These are phyloP conservation scores for Pimephales promelas DNA, from an alignment of 2,113 vertebrate species.

Conservation along the genomic window DNA sequence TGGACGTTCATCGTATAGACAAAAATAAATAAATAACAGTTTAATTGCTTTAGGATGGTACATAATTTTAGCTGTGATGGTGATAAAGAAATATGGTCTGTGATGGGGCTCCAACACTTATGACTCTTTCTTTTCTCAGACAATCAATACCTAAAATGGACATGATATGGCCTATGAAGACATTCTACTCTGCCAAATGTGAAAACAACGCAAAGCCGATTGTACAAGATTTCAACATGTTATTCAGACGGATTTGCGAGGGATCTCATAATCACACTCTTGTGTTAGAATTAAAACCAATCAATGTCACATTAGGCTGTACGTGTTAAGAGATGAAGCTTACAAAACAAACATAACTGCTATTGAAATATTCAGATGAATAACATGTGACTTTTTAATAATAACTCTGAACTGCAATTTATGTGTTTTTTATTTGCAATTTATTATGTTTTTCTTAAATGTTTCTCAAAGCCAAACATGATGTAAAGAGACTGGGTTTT, in stretches of 20 bases:
- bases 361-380: too few relatives aligned
- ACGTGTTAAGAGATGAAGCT: not conserved
- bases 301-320: not conserved
- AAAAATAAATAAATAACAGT: too few relatives aligned
- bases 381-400: too few relatives aligned
- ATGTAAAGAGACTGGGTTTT: not conserved
- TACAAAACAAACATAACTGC: too few relatives aligned
- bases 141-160: accelerated
- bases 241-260: not conserved
- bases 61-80: not conserved
- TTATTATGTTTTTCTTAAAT: not conserved
- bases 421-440: too few relatives aligned
- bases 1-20: too few relatives aligned
- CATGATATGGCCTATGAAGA: accelerated
- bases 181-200: not conserved
- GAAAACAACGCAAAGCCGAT: not conserved
- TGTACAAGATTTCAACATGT: not conserved
- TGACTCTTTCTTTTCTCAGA: not conserved
- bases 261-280: accelerated
- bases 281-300: not conserved
- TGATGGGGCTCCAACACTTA: not conserved
- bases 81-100: not conserved
- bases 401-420: not conserved
- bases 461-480: not conserved
- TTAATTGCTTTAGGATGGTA: too few relatives aligned